Evolutionary conservation across 2,888 invertebrate species (phyloP), one percentile per base, ranked within the genome.

Genomic region (Xestia rhomboidea): DNA sequence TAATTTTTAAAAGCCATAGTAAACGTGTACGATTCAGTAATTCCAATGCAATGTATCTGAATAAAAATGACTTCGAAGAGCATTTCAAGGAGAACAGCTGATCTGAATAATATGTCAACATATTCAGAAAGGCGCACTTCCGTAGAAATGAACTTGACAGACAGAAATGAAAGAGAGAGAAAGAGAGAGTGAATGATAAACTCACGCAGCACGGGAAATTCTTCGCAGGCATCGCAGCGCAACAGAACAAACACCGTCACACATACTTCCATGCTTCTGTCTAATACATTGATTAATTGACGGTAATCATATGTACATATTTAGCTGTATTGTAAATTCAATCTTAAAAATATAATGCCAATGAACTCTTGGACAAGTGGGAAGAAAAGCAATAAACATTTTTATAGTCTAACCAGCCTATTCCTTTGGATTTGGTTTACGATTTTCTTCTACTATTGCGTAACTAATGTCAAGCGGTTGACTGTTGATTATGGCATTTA

Each of bases 311-410:
- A 95, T 95, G 94, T 93, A 94, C 93, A 95, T 95, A 94, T 93
- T 95, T 92, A 94, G 92, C 90, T 92, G 93, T 93, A 95, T 95
- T 95, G 93, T 94, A 93, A 93, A 95, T 94, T 93, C 89, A 90
- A 92, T 91, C 89, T 90, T 91, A 92, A 94, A 94, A 94, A 94
- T 93, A 95, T 93, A 93, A 92, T 94, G 92, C 93, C 91, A 88
- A 87, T 88, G 94, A 95, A 93, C 95, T 92, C 88, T 82, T 84
- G 90, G 89, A 90, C 90, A 94, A 95, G 94, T 95, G 94, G 94
- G 94, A 95, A 95, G 95, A 94, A 94, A 94, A 93, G 95, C 91
- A 90, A 95, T 96, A 95, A 95, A 95, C 87, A 89, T 92, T 94
- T 94, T 95, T 95, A 95, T 95, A 91, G 93, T 90, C 90, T 90